phyloP scores from a whole-genome alignment of 2,888 invertebrate genomes.

The Euphydryas editha region DNA sequence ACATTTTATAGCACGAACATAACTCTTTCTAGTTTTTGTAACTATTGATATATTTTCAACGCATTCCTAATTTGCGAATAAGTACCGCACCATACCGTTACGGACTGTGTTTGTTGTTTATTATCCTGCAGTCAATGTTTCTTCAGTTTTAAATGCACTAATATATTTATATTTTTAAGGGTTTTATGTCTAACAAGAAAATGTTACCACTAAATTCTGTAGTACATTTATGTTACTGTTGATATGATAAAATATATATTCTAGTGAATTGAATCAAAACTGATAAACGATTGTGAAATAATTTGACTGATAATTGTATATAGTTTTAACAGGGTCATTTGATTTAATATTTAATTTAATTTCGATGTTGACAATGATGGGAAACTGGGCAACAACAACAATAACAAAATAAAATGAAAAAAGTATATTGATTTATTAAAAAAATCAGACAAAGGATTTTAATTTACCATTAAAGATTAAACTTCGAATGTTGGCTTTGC shows the following conservation, averaged over 20 bases:
- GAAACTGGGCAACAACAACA: too few relatives aligned
- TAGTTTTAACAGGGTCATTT: too few relatives aligned
- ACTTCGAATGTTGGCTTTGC: conserved; percentile 52
- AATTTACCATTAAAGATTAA: not conserved
- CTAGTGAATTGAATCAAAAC: too few relatives aligned
- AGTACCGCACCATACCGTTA: conserved; percentile 11
- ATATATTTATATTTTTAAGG: not conserved
- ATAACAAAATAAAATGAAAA: too few relatives aligned
- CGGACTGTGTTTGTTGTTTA: conserved; percentile 6
- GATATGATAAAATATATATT: too few relatives aligned
- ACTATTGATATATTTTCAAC: conserved; percentile 31
- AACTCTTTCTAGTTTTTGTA: conserved; percentile 18
- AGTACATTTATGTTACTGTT: too few relatives aligned
- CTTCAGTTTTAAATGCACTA: not conserved
- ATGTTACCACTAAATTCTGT: not conserved
- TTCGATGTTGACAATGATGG: too few relatives aligned
- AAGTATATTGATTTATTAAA: too few relatives aligned
- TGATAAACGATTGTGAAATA: too few relatives aligned
- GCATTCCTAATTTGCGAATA: conserved; percentile 15
- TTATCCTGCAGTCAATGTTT: conserved; percentile 7
- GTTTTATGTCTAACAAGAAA: not conserved
- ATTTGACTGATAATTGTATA: too few relatives aligned
- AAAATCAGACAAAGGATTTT: not conserved
- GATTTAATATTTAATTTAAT: too few relatives aligned
- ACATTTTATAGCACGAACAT: not conserved